Conservation (phyloP, 2,797 vertebrate genomes). For the Delichon dasypus region DNA sequence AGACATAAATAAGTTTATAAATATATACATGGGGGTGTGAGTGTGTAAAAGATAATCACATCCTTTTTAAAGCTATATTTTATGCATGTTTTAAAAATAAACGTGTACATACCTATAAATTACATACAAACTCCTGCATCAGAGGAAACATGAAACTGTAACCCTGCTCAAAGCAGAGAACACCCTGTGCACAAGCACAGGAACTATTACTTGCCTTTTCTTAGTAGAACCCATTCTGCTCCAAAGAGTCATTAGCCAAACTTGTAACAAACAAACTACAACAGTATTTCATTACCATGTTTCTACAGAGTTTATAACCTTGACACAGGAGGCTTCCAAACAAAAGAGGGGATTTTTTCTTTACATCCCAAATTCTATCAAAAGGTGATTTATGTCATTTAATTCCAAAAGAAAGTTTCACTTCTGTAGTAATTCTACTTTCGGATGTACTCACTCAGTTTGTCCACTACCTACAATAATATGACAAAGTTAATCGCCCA, state of each 20-base stretch:
- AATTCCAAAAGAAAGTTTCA: not conserved
- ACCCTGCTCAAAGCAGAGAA: not conserved
- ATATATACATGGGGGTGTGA: not conserved
- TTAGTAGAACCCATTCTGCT: not conserved
- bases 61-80: not conserved
- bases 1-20: not conserved
- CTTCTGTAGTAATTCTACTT: not conserved
- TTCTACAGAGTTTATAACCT: not conserved
- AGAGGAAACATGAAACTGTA: not conserved
- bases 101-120: not conserved
- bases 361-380: not conserved
- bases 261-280: not conserved
- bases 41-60: not conserved
- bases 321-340: not conserved
- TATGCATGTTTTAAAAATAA: not conserved
- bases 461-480: not conserved
- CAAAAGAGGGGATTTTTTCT: not conserved
- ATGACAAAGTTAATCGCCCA: not conserved
- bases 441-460: not conserved
- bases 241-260: not conserved
- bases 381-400: not conserved
- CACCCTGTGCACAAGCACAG: not conserved
- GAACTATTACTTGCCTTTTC: not conserved
- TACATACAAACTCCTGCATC: not conserved
- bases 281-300: not conserved